Evolutionary conservation across 2,113 vertebrate genomes (phyloP).

Genomic region (Pagrus major): DNA sequence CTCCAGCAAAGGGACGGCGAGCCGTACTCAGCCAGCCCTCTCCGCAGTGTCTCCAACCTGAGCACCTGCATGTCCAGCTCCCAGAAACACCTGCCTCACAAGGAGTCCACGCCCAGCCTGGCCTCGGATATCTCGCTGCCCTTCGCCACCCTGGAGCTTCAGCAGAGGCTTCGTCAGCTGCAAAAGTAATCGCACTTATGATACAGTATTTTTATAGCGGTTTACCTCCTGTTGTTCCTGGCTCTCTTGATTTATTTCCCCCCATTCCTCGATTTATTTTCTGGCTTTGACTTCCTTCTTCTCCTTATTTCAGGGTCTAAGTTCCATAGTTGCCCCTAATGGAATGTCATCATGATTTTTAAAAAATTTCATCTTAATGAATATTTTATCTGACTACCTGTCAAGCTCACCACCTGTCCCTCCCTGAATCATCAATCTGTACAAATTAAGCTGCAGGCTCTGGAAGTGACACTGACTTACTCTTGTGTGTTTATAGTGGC

Average conservation of each 20-base stretch:
- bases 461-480: conserved; percentile 42
- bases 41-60: conserved; percentile 86
- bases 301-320: neutral
- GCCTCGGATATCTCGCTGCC: conserved; percentile 94
- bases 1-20: conserved; percentile 76
- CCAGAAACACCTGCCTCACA: conserved; percentile 87
- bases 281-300: neutral
- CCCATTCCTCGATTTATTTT: neutral
- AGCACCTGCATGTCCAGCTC: conserved; percentile 83
- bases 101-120: conserved; percentile 94
- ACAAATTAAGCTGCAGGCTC: conserved; percentile 9
- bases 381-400: conserved; percentile 28
- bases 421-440: neutral
- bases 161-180: conserved; percentile 91
- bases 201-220: neutral
- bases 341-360: neutral
- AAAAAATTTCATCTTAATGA: neutral
- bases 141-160: conserved; percentile 92
- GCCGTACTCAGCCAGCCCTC: conserved; percentile 82
- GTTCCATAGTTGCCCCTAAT: neutral
- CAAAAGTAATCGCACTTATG: conserved; percentile 88
- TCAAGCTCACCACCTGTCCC: neutral
- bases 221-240: neutral
- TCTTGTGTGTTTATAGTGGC: conserved; percentile 85
- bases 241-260: neutral